Percentiles rank a stretch among this genome's conserved stretches.
phyloP scores from a whole-genome alignment of 1,140 invertebrate genomes.

The Heliothis subflexa region DNA sequence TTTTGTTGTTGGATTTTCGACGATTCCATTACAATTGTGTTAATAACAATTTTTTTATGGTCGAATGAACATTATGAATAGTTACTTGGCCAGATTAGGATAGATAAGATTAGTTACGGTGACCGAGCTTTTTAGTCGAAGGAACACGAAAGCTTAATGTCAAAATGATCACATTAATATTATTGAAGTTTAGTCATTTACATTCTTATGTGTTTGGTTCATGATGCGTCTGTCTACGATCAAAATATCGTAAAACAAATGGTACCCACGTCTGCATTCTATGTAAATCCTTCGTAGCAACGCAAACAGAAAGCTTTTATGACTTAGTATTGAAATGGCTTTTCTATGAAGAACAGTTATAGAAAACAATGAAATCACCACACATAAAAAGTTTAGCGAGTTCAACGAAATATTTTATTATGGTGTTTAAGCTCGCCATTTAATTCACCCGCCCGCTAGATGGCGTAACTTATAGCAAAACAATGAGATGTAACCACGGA shows the following conservation, averaged over 20 bases:
- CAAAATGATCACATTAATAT: slow-evolving; percentile 26
- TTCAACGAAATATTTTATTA: slow-evolving; percentile 23
- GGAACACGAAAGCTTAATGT: slow-evolving; percentile 26
- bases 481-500: slow-evolving; percentile 58
- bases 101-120: slow-evolving; percentile 36
- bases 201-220: slow-evolving; percentile 5
- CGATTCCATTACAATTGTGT: slow-evolving; percentile 59
- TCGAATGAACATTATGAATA: slow-evolving; percentile 44
- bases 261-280: background rate
- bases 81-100: slow-evolving; percentile 33
- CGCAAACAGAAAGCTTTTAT: background rate
- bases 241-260: no score
- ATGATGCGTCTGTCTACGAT: no score
- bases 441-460: slow-evolving; percentile 56
- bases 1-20: slow-evolving; percentile 61
- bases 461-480: slow-evolving; percentile 70
- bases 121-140: slow-evolving; percentile 34
- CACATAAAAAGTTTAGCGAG: background rate
- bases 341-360: background rate
- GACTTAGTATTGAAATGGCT: background rate
- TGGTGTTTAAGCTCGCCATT: slow-evolving; percentile 22
- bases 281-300: background rate
- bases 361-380: background rate
- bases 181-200: slow-evolving; percentile 14
- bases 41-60: slow-evolving; percentile 52